Base-by-base conservation (phyloP, 2,113 vertebrate species). In the Colinus virginianus region DNA sequence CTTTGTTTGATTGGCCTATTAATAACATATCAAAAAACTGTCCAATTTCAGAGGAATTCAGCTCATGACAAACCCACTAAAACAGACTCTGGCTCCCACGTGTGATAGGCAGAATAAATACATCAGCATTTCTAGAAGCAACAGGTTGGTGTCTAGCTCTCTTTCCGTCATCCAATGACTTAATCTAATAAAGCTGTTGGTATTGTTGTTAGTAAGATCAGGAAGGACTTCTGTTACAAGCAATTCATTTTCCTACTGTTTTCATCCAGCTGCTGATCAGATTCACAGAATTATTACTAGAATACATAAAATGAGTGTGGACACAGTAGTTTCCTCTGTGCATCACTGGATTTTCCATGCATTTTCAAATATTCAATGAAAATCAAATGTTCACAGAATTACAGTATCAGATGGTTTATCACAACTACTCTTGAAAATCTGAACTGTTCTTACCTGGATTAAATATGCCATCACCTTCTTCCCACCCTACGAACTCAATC, bases 391-490 rank as follows among this genome's bases (percentile, higher is more conserved):
- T 88, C 20, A 61, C 1, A 32, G 56, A 78, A 56, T 48, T 63
- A 61, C 53, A 90, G 14, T 15, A 55, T 34, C 66, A 55, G 45
- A 6, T 45, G 15, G 8, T 53, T 69, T 62, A 55, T 32, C 77
- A 34, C 9, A 7, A 49, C 15, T 78, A 40, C 58, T 3, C 7
- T 49, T 34, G 43, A 91, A 42, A 74, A 71, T 49, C 11, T 58
- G 46, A 70, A 49, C 38, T 40, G 45, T 51, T 92, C 94, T 96
- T 96, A 99, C 98, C 98, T 98, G 98, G 97, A 66, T 98, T 98
- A 97, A 99, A 99, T 97, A 99, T 98, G 51, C 98, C 98, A 94
- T 99, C 98, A 45, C 98, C 98, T 93, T 98, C 97, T 94, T 98
- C 93, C 98, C 98, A 99, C 82, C 98, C 98, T 87, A 99, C 76